phyloP scores from a whole-genome alignment of 2,888 invertebrate species.

The Dichetophora obliterata region DNA sequence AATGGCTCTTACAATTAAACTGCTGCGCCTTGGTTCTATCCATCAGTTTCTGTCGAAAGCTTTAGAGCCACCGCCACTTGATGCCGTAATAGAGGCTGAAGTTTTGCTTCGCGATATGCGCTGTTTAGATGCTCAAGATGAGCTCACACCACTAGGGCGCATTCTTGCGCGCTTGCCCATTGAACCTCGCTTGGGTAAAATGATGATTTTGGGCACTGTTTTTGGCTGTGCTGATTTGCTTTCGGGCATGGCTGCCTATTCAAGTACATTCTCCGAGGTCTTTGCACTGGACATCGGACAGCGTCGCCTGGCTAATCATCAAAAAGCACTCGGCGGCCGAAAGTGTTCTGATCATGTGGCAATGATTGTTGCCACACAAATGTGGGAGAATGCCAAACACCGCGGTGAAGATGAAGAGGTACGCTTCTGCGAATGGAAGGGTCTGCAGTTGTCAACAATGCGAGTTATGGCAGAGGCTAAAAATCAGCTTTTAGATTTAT shows the following conservation, averaged over 20 bases:
- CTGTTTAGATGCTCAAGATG: slow-evolving; percentile 88
- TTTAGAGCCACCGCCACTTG: slow-evolving; percentile 95
- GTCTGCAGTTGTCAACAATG: slow-evolving; percentile 89
- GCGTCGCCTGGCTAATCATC: slow-evolving; percentile 84
- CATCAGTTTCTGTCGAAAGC: slow-evolving; percentile 96
- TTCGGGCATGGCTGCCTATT: slow-evolving; percentile 94
- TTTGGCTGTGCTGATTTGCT: slow-evolving; percentile 92
- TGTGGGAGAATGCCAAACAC: slow-evolving; percentile 79
- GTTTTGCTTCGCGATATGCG: slow-evolving; percentile 87
- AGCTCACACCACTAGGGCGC: slow-evolving; percentile 91
- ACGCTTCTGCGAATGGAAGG: slow-evolving; percentile 92
- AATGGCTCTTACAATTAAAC: slow-evolving; percentile 87
- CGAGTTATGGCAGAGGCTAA: slow-evolving; percentile 94
- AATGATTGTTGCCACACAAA: slow-evolving; percentile 91
- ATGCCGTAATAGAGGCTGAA: slow-evolving; percentile 98
- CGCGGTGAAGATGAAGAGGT: slow-evolving; percentile 83
- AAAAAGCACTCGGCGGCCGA: slow-evolving; percentile 87
- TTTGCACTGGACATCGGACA: slow-evolving; percentile 85
- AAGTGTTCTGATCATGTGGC: slow-evolving; percentile 96
- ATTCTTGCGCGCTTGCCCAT: slow-evolving; percentile 95
- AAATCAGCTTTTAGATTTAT: slow-evolving; percentile 77
- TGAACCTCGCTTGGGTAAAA: slow-evolving; percentile 96
- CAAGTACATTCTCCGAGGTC: slow-evolving; percentile 95
- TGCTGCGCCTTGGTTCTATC: slow-evolving; percentile 90
- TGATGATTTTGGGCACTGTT: slow-evolving; percentile 95